These are phyloP conservation scores for Fregetta grallaria DNA, from an alignment of 2,113 vertebrate species.

Conservation along the genomic window DNA sequence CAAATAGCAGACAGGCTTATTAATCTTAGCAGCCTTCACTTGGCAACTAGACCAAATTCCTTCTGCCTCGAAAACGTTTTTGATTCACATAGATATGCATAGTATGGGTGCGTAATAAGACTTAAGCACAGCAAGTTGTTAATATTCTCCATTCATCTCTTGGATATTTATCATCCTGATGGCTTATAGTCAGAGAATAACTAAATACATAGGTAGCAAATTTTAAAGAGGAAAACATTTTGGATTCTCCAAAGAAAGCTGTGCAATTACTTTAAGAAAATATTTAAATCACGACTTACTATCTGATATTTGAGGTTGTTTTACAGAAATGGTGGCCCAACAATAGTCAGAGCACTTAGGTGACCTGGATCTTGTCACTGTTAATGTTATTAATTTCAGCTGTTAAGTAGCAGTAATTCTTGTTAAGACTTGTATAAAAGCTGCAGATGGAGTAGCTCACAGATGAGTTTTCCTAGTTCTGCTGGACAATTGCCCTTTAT, in stretches of 20 bases:
- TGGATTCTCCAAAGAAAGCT: neutral
- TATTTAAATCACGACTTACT: neutral
- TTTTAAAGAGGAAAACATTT: neutral
- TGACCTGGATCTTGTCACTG: neutral
- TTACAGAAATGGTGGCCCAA: neutral
- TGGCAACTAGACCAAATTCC: neutral
- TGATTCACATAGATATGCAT: neutral
- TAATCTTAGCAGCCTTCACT: neutral
- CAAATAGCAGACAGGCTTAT: neutral
- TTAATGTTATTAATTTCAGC: neutral
- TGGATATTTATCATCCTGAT: neutral
- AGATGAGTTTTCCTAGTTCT: neutral
- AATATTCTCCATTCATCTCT: neutral
- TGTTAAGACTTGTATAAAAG: neutral
- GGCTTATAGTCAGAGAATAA: neutral
- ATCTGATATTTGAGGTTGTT: neutral
- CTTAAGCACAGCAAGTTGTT: neutral
- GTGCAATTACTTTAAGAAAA: neutral
- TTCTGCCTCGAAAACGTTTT: neutral
- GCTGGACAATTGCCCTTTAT: neutral
- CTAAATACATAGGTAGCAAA: neutral
- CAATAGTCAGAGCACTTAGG: neutral
- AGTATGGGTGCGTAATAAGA: neutral
- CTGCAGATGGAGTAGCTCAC: neutral
- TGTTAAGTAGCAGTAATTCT: neutral